These are phyloP conservation scores for Sarcoramphus papa DNA, from an alignment of 2,797 vertebrate genomes.

Conservation along the genomic window DNA sequence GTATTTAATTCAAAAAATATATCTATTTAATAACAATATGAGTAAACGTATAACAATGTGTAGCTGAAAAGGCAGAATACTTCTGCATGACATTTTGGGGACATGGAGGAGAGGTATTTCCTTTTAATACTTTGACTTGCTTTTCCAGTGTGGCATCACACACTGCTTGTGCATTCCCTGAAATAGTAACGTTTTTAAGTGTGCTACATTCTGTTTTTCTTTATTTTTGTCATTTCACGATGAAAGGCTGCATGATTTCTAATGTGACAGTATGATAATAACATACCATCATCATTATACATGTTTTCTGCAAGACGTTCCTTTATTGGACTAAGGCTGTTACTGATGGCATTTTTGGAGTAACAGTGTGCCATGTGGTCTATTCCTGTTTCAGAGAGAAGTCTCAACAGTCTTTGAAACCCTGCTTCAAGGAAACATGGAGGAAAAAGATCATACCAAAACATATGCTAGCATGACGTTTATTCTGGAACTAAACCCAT, in stretches of 20 bases:
- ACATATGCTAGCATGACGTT: neutral
- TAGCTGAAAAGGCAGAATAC: neutral
- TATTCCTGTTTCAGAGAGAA: neutral
- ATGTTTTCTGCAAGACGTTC: neutral
- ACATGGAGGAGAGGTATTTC: neutral
- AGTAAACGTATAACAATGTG: neutral
- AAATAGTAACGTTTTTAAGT: neutral
- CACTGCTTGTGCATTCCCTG: neutral
- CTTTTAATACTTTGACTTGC: neutral
- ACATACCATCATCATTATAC: neutral
- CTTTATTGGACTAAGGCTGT: neutral
- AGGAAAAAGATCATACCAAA: neutral
- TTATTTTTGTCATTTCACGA: neutral
- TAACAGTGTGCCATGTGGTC: neutral
- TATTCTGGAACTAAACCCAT: neutral
- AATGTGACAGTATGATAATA: neutral
- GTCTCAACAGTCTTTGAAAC: neutral
- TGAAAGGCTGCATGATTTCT: neutral
- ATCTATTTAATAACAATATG: neutral
- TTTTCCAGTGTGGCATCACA: neutral
- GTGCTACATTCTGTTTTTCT: neutral
- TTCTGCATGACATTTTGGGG: neutral
- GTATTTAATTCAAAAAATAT: neutral
- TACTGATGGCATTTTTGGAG: neutral
- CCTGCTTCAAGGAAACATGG: neutral